Conservation (phyloP, 2,888 invertebrate species). For the Pheosia gnoma region DNA sequence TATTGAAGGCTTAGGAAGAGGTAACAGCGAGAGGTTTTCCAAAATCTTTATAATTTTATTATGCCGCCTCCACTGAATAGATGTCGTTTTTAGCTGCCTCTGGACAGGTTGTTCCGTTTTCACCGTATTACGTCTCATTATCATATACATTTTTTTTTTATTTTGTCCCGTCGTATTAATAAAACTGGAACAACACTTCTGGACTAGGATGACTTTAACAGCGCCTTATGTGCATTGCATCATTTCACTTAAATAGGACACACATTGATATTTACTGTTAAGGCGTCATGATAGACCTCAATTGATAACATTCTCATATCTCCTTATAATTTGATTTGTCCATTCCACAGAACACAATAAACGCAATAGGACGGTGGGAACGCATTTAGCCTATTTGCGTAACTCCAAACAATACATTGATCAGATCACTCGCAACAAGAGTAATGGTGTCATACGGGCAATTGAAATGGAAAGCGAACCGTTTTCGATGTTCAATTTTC, state of each 20-base stretch:
- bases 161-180: too few relatives aligned
- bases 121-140: too few relatives aligned
- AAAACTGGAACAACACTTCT: too few relatives aligned
- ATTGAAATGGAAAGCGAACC: constrained; percentile 61
- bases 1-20: not conserved
- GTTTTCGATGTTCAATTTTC: constrained; percentile 66
- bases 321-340: constrained; percentile 35
- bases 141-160: too few relatives aligned
- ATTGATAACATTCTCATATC: constrained; percentile 12
- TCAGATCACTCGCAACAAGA: not conserved
- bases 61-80: too few relatives aligned
- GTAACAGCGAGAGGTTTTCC: not conserved
- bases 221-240: too few relatives aligned
- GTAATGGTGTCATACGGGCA: constrained; percentile 37
- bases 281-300: not conserved
- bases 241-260: too few relatives aligned
- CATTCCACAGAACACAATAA: constrained; percentile 26
- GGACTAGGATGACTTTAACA: too few relatives aligned
- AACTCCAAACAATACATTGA: constrained; percentile 27
- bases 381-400: constrained; percentile 34
- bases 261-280: too few relatives aligned
- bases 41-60: too few relatives aligned
- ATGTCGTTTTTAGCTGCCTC: too few relatives aligned
- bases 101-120: too few relatives aligned
- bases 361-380: constrained; percentile 30